Base-by-base conservation (phyloP, 2,797 vertebrate species). In the Manis pentadactyla region DNA sequence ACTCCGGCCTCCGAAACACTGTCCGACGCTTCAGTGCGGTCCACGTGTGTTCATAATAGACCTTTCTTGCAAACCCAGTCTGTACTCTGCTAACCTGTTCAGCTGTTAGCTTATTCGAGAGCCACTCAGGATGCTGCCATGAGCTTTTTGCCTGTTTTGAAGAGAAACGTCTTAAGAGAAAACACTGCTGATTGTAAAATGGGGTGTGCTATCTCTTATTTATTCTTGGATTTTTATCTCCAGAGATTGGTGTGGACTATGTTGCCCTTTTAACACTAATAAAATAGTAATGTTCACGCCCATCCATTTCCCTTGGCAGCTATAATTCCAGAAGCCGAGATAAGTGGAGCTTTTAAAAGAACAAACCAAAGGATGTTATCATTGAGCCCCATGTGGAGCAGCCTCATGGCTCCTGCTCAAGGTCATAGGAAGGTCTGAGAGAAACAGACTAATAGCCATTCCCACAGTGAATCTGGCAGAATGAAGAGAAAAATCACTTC, bases 321-420 rank as follows among this genome's bases (percentile, higher is more conserved):
- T 55, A 0, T 61, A 34, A 75, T 78, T 94, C 82, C 75, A 93
- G 74, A 87, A 79, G n/a, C 25, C 0, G 23, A 49, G 57, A 61
- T 49, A 37, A 88, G 42, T 64, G 27, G 59, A 79, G 63, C 74
- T 79, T 87, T 93, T 51, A 42, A 68, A 89, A 83, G 39, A 94
- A 42, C 63, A 59, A 86, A 81, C 37, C 74, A 39, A 82, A 82
- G 51, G 61, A 42, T 39, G 6, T 81, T 68, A 63, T 10, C 51
- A 13, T 53, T 73, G 77, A 49, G 34, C 23, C 17, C 31, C 34
- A 3, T 2, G 49, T 13, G 49, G 85, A 74, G 25, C 53, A 11
- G 11, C 51, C 69, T 61, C 4, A 0, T 14, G 19, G 25, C 53
- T 64, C 3, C 55, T 64, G 34, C 25, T 31, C 39, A 5, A 61